Evolutionary conservation across 2,797 vertebrate genomes (phyloP).

Genomic region (Telmatherina bonti): DNA sequence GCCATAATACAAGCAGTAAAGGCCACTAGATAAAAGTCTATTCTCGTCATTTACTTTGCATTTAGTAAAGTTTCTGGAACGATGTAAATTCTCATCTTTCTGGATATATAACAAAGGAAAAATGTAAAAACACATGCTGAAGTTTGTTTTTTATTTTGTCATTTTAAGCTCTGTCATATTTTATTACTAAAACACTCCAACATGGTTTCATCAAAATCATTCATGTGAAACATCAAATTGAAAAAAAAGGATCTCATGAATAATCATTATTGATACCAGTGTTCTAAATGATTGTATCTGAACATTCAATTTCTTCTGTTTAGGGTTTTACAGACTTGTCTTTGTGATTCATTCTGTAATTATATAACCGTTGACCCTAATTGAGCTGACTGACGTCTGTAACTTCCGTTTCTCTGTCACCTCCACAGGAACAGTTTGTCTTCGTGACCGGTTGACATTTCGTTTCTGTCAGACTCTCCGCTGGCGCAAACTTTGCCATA

Average conservation of each 20-base stretch:
- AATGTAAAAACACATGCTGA: too few species aligned
- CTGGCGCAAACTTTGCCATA: constrained; percentile 86
- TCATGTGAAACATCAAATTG: too few species aligned
- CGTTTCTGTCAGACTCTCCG: constrained; percentile 90
- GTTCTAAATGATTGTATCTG: background rate
- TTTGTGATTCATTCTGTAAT: background rate
- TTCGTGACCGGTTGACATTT: constrained; percentile 85
- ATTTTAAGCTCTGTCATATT: too few species aligned
- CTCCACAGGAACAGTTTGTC: constrained; percentile 81
- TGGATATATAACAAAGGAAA: background rate
- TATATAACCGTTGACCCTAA: background rate
- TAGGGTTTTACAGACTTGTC: background rate
- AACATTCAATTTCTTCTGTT: background rate
- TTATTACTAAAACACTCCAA: background rate
- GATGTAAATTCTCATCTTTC: too few species aligned
- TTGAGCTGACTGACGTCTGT: background rate
- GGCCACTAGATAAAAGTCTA: too few species aligned
- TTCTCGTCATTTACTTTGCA: too few species aligned
- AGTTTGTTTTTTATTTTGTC: too few species aligned
- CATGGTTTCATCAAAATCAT: too few species aligned
- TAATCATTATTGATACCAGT: background rate
- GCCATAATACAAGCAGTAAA: too few species aligned
- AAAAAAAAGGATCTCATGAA: too few species aligned
- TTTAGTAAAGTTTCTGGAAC: too few species aligned
- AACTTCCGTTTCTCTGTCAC: constrained; percentile 4